These are phyloP conservation scores for Scaptodrosophila lebanonensis DNA, from an alignment of 1,140 invertebrate species.

Conservation along the genomic window DNA sequence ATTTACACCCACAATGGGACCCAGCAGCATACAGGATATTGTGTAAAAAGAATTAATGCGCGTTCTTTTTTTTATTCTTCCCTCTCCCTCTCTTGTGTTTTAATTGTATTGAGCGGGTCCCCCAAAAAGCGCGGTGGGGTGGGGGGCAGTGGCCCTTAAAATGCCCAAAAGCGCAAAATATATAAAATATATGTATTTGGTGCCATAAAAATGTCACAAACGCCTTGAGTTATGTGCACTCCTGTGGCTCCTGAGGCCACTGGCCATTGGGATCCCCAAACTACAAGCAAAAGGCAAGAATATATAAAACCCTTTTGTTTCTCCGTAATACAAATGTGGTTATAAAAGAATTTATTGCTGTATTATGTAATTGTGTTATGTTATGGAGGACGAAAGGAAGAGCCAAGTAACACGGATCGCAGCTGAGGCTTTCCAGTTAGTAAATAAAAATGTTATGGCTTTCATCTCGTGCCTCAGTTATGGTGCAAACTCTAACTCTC, in stretches of 20 bases:
- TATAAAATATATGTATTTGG: slow-evolving; percentile 62
- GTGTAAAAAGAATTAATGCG: slow-evolving; percentile 73
- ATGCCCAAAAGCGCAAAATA: slow-evolving; percentile 50
- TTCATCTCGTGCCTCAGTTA: too few relatives aligned
- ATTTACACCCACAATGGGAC: slow-evolving; percentile 36
- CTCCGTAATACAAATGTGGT: slow-evolving; percentile 54
- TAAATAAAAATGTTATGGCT: too few relatives aligned
- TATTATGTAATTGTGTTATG: slow-evolving; percentile 63
- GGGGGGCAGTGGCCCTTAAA: slow-evolving; percentile 33
- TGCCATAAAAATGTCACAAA: slow-evolving; percentile 75
- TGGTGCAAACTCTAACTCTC: too few relatives aligned
- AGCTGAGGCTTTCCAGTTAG: too few relatives aligned
- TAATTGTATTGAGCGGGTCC: slow-evolving; percentile 60
- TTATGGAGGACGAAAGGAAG: slow-evolving; percentile 16
- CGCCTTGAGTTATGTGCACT: slow-evolving; percentile 69
- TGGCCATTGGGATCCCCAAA: slow-evolving; percentile 5
- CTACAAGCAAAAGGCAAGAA: slow-evolving; percentile 6
- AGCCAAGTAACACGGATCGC: too few relatives aligned
- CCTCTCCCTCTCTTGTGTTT: too few relatives aligned
- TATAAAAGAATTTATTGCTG: slow-evolving; percentile 61
- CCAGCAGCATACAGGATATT: slow-evolving; percentile 62
- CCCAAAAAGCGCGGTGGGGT: neutral
- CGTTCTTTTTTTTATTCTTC: slow-evolving; percentile 54
- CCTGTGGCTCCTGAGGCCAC: slow-evolving; percentile 55
- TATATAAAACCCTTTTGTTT: slow-evolving; percentile 61